These are phyloP conservation scores for Zosterops pallidus DNA, from an alignment of 2,113 vertebrate genomes.

Conservation along the genomic window DNA sequence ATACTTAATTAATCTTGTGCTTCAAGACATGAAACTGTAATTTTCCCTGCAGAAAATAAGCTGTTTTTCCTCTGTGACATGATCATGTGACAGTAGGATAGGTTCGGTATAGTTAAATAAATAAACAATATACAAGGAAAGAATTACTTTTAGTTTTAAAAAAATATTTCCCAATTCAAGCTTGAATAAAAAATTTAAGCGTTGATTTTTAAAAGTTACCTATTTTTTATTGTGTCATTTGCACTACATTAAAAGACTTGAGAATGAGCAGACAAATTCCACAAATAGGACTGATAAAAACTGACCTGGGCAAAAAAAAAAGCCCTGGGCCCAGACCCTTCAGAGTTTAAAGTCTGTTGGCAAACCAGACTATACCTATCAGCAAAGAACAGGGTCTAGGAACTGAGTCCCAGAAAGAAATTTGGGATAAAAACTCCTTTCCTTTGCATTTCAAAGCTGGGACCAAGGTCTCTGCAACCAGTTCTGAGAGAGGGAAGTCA, in stretches of 20 bases:
- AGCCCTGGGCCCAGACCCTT: neutral
- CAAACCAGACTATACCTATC: neutral
- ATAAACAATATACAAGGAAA: neutral
- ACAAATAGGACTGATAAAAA: neutral
- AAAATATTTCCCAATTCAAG: neutral
- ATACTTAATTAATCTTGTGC: neutral
- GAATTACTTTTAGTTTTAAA: neutral
- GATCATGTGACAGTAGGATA: neutral
- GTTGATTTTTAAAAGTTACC: neutral
- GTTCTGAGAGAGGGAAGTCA: neutral
- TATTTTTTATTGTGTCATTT: neutral
- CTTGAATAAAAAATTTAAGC: neutral
- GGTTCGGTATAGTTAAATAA: neutral
- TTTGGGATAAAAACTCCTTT: neutral
- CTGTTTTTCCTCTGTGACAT: accelerated
- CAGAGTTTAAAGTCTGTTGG: neutral
- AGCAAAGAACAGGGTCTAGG: neutral
- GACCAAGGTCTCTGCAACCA: neutral
- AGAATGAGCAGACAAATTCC: neutral
- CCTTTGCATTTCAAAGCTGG: neutral
- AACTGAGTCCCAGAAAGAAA: neutral
- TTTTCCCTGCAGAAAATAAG: neutral
- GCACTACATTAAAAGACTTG: neutral
- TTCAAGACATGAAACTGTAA: neutral
- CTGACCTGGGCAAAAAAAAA: neutral